Conservation (phyloP, 2,797 vertebrate genomes). For the Pangasius larnaudii region DNA sequence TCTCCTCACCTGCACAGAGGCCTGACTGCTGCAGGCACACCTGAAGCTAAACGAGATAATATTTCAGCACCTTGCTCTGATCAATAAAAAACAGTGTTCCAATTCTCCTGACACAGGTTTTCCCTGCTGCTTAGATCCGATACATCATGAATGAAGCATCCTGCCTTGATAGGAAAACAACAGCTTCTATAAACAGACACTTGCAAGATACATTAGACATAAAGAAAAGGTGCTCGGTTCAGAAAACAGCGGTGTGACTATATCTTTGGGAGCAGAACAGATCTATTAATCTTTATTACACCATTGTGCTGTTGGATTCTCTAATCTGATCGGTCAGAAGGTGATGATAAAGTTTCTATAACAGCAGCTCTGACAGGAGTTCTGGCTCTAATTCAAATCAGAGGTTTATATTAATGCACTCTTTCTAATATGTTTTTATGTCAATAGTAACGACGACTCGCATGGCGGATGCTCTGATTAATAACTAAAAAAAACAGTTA, state of each 20-base stretch:
- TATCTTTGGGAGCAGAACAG: not conserved
- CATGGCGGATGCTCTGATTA: not conserved
- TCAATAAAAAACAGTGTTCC: conserved; percentile 78
- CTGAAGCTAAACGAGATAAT: conserved; percentile 66
- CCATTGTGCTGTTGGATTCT: not conserved
- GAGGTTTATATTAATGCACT: not conserved
- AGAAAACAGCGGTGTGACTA: not conserved
- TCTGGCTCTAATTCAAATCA: not conserved
- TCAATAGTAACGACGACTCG: not conserved
- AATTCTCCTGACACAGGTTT: conserved; percentile 80
- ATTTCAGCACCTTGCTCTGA: conserved; percentile 69
- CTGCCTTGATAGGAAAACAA: conserved; percentile 68
- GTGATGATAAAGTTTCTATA: not conserved
- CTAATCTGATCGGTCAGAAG: not conserved
- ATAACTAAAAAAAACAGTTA: not conserved
- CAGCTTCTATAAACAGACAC: conserved; percentile 64
- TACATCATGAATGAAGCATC: conserved; percentile 67
- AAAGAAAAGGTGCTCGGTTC: not conserved
- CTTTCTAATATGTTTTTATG: not conserved
- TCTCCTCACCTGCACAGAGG: conserved; percentile 39
- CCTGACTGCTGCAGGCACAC: conserved; percentile 31
- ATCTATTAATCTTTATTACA: not conserved
- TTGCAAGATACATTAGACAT: not conserved
- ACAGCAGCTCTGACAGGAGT: not conserved
- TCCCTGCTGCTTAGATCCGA: conserved; percentile 66